Conservation (phyloP, 2,113 vertebrate species). For the Pterocles orientalis region DNA sequence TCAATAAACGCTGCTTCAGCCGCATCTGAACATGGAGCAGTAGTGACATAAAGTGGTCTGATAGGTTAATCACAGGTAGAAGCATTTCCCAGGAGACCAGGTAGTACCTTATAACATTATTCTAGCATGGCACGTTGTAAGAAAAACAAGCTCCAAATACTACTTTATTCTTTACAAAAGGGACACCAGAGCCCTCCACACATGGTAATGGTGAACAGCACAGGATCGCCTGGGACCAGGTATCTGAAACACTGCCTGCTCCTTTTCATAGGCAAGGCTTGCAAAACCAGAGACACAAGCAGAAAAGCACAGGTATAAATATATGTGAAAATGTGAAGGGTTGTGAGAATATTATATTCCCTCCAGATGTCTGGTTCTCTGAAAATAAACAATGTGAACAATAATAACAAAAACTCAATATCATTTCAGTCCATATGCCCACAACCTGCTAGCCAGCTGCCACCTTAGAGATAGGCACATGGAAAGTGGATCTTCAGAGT, state of each 20-base stretch:
- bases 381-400: neutral
- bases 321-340: neutral
- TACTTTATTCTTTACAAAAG: neutral
- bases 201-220: neutral
- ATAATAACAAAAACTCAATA: neutral
- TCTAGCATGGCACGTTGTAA: neutral
- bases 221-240: neutral
- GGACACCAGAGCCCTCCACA: neutral
- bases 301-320: neutral
- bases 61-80: slow-evolving; percentile 11
- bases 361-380: neutral
- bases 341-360: neutral
- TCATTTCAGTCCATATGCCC: neutral
- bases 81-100: neutral
- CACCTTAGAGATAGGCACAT: neutral
- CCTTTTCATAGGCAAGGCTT: neutral
- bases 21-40: neutral
- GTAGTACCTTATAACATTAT: neutral
- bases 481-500: neutral
- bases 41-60: slow-evolving; percentile 34
- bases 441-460: neutral
- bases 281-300: neutral
- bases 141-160: neutral
- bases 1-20: neutral
- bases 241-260: neutral